Evolutionary conservation across 2,888 invertebrate species (phyloP), one percentile per base, ranked within the genome.

Genomic region (Drosophila quasianomalipes): DNA sequence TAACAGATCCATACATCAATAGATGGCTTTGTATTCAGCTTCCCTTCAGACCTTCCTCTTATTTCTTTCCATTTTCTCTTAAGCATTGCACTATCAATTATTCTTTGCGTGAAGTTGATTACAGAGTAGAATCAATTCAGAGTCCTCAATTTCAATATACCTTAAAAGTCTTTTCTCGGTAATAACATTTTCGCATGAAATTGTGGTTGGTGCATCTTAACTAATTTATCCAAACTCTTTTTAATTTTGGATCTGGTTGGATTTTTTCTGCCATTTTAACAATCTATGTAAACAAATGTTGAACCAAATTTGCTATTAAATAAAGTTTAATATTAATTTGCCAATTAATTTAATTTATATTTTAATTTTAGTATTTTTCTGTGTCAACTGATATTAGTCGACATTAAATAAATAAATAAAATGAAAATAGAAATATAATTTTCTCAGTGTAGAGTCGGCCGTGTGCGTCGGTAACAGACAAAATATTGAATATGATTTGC

Each of bases 401-500:
- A 4, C 35, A 4, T 14, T 35, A 35, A 35, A 19, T 41, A 7
- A 47, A 4, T 22, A 7, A 47, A 26, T 26, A 22, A 16, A 7
- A 22, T 16, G 4, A 7, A 47, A 44, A 12, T 28, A 16, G 0
- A 28, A 19, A 52, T 30, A 6, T 12, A n/a, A 12, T 59, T 49
- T 12, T 35, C 26, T 37, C n/a, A 61, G 52, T 61, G 61, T 52
- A 37, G 33, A 33, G 39, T 26, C 35, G 22, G 47, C 33, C 26
- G 41, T 51, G 58, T 51, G 63, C 52, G 30, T 31, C 53, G 60
- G 55, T 61, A 58, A 62, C 90, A 83, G 85, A 85, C 89, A 90
- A 85, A 81, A 90, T 90, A 89, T 90, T 85, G 90, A 85, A 85
- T 85, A 89, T 90, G 83, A 90, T 90, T 85, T 83, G 86, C 79